These are phyloP conservation scores for Ctenopoma kingsleyae DNA, from an alignment of 2,797 vertebrate species.

Conservation along the genomic window DNA sequence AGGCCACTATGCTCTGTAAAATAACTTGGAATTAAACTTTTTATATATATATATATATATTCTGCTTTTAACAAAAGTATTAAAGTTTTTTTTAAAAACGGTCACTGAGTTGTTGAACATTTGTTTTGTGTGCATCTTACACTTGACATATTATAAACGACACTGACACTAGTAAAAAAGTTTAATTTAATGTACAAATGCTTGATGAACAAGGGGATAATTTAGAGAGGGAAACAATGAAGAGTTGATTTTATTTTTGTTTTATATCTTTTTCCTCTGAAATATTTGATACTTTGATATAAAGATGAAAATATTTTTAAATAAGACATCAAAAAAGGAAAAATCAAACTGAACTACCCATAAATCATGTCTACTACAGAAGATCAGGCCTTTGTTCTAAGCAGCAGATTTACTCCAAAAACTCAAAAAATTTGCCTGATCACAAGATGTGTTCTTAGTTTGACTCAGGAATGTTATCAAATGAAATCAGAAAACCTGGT, in stretches of 20 bases:
- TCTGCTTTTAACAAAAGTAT: slow-evolving; percentile 84
- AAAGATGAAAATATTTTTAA: too few species aligned
- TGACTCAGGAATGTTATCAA: not conserved
- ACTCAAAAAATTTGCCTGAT: not conserved
- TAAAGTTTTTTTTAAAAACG: slow-evolving; percentile 79
- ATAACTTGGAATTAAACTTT: slow-evolving; percentile 71
- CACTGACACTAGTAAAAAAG: not conserved
- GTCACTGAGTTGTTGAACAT: not conserved
- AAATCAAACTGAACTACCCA: not conserved
- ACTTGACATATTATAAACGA: not conserved
- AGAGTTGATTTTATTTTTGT: too few species aligned
- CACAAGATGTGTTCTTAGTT: not conserved
- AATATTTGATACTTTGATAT: too few species aligned
- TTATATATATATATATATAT: slow-evolving; percentile 66
- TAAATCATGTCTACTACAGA: not conserved
- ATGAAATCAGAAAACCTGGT: not conserved
- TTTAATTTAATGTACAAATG: not conserved
- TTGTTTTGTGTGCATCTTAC: not conserved
- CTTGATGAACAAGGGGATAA: not conserved
- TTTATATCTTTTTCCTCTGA: too few species aligned
- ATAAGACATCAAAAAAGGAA: not conserved
- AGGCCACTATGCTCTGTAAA: slow-evolving; percentile 88
- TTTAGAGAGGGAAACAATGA: too few species aligned
- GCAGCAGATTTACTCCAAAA: not conserved
- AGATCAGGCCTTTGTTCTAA: not conserved